These are phyloP conservation scores for Ellobius talpinus DNA, from an alignment of 2,113 vertebrate genomes.

Conservation along the genomic window DNA sequence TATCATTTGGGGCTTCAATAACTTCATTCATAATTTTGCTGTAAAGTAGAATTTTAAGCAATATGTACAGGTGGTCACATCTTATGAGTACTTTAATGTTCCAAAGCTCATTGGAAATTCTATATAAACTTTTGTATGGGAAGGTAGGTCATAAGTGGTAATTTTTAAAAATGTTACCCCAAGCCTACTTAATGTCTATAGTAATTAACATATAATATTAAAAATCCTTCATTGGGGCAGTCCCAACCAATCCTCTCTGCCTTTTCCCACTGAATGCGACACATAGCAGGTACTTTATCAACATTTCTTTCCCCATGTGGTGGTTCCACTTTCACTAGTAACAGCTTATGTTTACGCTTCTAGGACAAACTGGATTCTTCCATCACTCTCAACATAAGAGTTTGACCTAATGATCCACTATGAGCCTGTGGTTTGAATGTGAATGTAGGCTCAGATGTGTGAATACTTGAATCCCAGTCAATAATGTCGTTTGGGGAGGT, in stretches of 20 bases:
- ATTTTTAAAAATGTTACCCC: background rate
- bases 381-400: background rate
- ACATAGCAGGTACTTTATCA: background rate
- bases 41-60: background rate
- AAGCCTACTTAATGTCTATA: background rate
- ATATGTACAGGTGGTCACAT: background rate
- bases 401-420: background rate
- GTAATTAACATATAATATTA: background rate
- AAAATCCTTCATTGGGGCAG: background rate
- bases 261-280: background rate
- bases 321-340: background rate
- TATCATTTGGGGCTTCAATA: background rate
- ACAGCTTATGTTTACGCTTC: background rate
- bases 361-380: background rate
- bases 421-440: background rate
- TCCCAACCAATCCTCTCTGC: background rate
- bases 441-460: background rate
- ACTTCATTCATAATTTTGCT: background rate
- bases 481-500: background rate
- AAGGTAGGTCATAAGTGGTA: background rate
- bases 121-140: background rate
- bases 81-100: slow-evolving; percentile 8
- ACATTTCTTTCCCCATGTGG: background rate
- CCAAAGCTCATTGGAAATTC: slow-evolving; percentile 28
- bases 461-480: background rate